These are phyloP conservation scores for Tyto alba DNA, from an alignment of 2,113 vertebrate species.

Conservation along the genomic window DNA sequence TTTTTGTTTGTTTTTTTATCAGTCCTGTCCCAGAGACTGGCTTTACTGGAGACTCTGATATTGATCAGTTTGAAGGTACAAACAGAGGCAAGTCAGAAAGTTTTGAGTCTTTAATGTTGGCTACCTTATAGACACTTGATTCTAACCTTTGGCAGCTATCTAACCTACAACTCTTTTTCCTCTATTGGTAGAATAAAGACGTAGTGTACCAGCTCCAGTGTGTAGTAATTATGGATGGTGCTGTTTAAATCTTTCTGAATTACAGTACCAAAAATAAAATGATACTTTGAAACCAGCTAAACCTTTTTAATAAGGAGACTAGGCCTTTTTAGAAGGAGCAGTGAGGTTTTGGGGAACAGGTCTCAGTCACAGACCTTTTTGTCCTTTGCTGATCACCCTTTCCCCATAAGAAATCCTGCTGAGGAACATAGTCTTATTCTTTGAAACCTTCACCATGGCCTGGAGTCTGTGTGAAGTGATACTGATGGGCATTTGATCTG, in stretches of 20 bases:
- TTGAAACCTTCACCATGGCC: neutral
- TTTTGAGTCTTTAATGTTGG: neutral
- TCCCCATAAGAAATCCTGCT: neutral
- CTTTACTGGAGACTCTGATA: neutral
- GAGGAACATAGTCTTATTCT: neutral
- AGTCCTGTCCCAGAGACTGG: neutral
- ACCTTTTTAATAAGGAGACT: neutral
- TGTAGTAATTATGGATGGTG: neutral
- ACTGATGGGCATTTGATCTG: neutral
- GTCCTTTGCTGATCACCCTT: neutral
- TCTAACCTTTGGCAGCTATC: neutral
- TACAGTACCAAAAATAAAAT: neutral
- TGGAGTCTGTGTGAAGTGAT: neutral
- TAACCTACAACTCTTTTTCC: neutral
- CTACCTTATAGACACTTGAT: neutral
- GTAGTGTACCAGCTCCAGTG: neutral
- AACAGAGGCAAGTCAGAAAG: neutral
- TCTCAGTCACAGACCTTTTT: neutral
- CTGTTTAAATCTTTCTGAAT: neutral
- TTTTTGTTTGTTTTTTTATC: neutral
- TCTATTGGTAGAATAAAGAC: neutral
- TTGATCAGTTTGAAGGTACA: neutral
- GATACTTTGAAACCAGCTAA: neutral
- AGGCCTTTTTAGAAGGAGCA: neutral
- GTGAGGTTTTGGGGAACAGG: neutral